Evolutionary conservation across 2,113 vertebrate genomes (phyloP).

Genomic region (Chloropsis cyanopogon): DNA sequence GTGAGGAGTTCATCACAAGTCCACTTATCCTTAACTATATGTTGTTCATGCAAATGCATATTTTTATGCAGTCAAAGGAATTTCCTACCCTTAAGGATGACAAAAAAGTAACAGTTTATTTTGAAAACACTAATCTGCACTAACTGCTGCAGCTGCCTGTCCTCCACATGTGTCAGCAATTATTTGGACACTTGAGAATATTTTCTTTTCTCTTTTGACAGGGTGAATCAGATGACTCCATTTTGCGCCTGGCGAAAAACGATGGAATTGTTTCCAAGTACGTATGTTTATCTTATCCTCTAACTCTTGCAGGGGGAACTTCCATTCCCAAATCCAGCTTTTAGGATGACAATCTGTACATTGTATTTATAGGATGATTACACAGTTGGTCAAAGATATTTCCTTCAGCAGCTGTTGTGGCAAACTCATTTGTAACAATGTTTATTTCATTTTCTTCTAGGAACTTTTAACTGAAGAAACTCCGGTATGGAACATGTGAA

Average conservation of each 20-base stretch:
- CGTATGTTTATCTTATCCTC: slow-evolving; percentile 5
- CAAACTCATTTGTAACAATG: background rate
- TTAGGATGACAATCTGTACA: background rate
- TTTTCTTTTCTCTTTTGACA: background rate
- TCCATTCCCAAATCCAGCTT: background rate
- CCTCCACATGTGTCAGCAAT: background rate
- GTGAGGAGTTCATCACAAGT: background rate
- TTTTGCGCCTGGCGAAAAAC: slow-evolving; percentile 88
- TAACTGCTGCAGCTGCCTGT: background rate
- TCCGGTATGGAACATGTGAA: slow-evolving; percentile 55
- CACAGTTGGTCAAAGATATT: background rate
- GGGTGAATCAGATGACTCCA: slow-evolving; percentile 94
- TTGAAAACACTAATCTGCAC: background rate
- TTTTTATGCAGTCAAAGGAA: background rate
- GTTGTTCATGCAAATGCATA: background rate
- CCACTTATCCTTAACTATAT: background rate
- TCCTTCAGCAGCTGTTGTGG: background rate
- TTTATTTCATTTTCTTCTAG: slow-evolving; percentile 61
- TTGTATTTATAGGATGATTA: background rate
- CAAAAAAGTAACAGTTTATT: background rate
- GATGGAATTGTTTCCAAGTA: slow-evolving; percentile 90
- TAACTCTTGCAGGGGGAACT: background rate
- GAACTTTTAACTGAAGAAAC: slow-evolving; percentile 73
- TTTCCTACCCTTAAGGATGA: background rate
- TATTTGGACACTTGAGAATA: background rate